Base-by-base conservation (phyloP, 2,797 vertebrate species). In the Macropodus opercularis region DNA sequence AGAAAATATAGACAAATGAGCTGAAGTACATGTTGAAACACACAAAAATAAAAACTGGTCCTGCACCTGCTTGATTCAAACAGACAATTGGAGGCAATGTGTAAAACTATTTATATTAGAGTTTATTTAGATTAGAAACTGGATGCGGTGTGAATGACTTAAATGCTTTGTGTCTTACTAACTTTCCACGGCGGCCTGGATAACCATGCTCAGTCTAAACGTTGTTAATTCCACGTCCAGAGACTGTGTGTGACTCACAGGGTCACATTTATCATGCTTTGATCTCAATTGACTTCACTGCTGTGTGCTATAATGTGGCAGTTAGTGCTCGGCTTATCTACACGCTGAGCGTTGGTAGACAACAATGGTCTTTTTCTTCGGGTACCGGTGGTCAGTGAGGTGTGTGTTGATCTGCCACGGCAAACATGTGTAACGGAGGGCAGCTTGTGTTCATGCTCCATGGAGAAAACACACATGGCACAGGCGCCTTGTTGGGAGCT, bases 311-410 rank as follows among this genome's bases (percentile, higher is more conserved):
- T 34, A 55, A 35, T 23, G 21, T 21, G 44, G 53, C 44, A 68
- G 27, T 69, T 72, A 62, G 40, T 57, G 34, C 1, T 0, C 36
- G 8, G 42, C 79, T 87, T 87, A 88, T 90, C 80, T 44, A 66
- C 75, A 81, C 73, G 43, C 47, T 63, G 43, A 17, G 18, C 49
- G 60, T 59, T 66, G 50, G 66, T 53, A 75, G 72, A 87, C 84
- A 83, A 90, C 85, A 89, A 80, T 83, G 67, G 77, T 11, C 68
- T 65, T 80, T 81, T 80, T 84, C 69, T 87, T 60, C 9, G 21
- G 49, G 67, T 76, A 62, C 55, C 23, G 34, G 46, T 50, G 21
- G 51, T 76, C 60, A 60, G 43, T 75, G 69, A 69, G 62, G 72
- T 79, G 80, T 72, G 71, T 63, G 74, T 17, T n/a, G 64, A 42